Conservation (phyloP, 2,888 invertebrate genomes). For the Blastobasis adustella region DNA sequence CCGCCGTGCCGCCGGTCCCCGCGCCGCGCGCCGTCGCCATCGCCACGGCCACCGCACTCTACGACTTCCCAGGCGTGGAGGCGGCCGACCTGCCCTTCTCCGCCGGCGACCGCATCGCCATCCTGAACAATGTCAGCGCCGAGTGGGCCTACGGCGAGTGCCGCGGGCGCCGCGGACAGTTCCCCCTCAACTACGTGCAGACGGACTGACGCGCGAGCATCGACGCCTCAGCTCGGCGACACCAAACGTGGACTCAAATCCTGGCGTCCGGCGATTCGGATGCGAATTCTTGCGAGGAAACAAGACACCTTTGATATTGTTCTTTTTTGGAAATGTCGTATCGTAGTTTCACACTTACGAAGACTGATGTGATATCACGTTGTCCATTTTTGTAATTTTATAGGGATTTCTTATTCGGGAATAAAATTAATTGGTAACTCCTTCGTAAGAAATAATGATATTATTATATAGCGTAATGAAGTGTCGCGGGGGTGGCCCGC, state of each 20-base stretch:
- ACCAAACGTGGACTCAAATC: too few relatives aligned
- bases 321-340: too few relatives aligned
- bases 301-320: too few relatives aligned
- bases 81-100: conserved; percentile 51
- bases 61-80: conserved; percentile 80
- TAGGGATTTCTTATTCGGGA: too few relatives aligned
- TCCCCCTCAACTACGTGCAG: conserved; percentile 86
- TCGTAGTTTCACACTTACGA: too few relatives aligned
- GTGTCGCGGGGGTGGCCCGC: too few relatives aligned
- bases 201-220: conserved; percentile 34
- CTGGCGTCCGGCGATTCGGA: too few relatives aligned
- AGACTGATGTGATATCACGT: conserved; percentile 12
- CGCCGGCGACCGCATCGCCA: conserved; percentile 68
- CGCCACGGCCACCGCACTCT: conserved; percentile 78
- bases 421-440: too few relatives aligned
- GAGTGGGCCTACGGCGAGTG: conserved; percentile 88
- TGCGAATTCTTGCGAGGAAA: too few relatives aligned
- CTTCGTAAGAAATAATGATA: too few relatives aligned
- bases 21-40: conserved; percentile 42
- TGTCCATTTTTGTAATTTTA: conserved; percentile 8
- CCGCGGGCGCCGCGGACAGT: conserved; percentile 80
- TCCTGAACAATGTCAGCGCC: conserved; percentile 80
- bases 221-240: not conserved
- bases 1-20: conserved; percentile 12
- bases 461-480: too few relatives aligned